These are phyloP conservation scores for Myodes glareolus DNA, from an alignment of 2,113 vertebrate species.

Conservation along the genomic window DNA sequence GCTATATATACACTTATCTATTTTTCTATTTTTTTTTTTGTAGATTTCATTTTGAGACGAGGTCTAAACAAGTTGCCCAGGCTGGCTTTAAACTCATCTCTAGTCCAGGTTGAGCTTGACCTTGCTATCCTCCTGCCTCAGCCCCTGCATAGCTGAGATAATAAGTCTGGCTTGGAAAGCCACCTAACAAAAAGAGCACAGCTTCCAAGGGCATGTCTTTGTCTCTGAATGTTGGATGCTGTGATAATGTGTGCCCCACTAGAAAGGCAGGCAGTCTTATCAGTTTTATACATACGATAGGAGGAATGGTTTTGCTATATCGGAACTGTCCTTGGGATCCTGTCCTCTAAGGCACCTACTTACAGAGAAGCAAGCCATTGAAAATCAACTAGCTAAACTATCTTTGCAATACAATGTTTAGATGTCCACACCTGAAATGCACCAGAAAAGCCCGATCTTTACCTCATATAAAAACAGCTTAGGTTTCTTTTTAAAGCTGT, in stretches of 20 bases:
- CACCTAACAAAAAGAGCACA: neutral
- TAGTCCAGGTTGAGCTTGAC: neutral
- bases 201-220: neutral
- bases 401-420: neutral
- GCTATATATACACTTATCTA: neutral
- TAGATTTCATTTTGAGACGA: neutral
- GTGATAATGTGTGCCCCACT: neutral
- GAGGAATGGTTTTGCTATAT: neutral
- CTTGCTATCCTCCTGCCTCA: neutral
- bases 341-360: slow-evolving; percentile 2
- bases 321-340: neutral
- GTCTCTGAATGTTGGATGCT: neutral
- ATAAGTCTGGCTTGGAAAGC: neutral
- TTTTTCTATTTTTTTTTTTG: neutral
- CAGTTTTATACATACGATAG: neutral
- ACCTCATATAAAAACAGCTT: slow-evolving; percentile 29
- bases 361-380: neutral
- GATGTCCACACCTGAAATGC: neutral
- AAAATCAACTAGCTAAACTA: neutral
- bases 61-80: neutral
- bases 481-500: neutral
- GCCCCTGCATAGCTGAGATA: neutral
- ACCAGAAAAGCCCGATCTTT: neutral
- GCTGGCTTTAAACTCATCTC: neutral
- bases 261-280: neutral